Evolutionary conservation across 2,797 vertebrate species (phyloP).

Genomic region (Huso huso): DNA sequence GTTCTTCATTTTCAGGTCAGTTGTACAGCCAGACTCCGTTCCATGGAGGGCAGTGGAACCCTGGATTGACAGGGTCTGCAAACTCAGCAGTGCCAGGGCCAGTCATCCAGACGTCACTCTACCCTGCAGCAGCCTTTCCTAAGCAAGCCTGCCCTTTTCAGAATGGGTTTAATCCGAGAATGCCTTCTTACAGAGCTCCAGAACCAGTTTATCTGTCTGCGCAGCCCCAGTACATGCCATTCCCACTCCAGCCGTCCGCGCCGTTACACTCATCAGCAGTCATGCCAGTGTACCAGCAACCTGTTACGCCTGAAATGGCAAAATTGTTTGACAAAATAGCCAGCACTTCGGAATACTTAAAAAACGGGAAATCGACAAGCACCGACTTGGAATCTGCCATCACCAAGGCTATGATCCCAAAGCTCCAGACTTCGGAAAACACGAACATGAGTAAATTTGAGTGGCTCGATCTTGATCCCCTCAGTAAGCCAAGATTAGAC

Average conservation of each 20-base stretch:
- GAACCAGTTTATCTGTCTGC: slow-evolving; percentile 60
- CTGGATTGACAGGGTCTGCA: slow-evolving; percentile 59
- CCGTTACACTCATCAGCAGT: slow-evolving; percentile 59
- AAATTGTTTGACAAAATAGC: slow-evolving; percentile 94
- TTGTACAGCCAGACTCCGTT: slow-evolving; percentile 55
- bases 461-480: slow-evolving; percentile 92
- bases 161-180: slow-evolving; percentile 72
- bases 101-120: slow-evolving; percentile 55
- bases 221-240: slow-evolving; percentile 70
- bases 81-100: slow-evolving; percentile 55
- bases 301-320: slow-evolving; percentile 82
- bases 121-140: slow-evolving; percentile 63
- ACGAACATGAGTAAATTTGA: slow-evolving; percentile 74
- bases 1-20: slow-evolving; percentile 72
- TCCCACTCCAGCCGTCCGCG: slow-evolving; percentile 60
- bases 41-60: slow-evolving; percentile 70
- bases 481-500: slow-evolving; percentile 79
- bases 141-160: slow-evolving; percentile 77
- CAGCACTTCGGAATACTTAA: slow-evolving; percentile 90
- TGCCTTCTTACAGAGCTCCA: slow-evolving; percentile 54
- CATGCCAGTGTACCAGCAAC: slow-evolving; percentile 51
- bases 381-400: slow-evolving; percentile 59
- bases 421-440: slow-evolving; percentile 51
- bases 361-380: slow-evolving; percentile 70
- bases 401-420: slow-evolving; percentile 57